Percentiles rank a stretch among this genome's conserved stretches.
These are phyloP conservation scores for Cotesia typhae DNA, from an alignment of 1,140 invertebrate species.

Conservation along the genomic window DNA sequence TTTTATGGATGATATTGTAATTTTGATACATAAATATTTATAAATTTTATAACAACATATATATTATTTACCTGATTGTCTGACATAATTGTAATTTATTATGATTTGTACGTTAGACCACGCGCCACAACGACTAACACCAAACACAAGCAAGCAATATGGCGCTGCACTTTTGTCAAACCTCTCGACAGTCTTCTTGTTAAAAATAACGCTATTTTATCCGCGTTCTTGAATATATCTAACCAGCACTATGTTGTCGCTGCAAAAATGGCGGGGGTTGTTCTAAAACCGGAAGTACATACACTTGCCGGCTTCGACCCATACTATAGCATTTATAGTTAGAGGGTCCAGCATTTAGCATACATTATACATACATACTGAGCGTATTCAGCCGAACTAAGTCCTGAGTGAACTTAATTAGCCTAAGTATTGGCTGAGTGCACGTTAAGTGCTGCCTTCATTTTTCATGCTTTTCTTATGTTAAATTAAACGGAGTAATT, in stretches of 20 bases:
- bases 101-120: constrained; percentile 55
- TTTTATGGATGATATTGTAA: background rate
- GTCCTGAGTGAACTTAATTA: too few relatives aligned
- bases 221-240: constrained; percentile 7
- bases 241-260: constrained; percentile 8
- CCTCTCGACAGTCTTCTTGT: background rate
- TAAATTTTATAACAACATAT: constrained; percentile 6
- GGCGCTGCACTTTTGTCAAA: constrained; percentile 63
- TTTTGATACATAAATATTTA: constrained; percentile 5
- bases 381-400: too few relatives aligned
- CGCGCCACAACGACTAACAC: constrained; percentile 62
- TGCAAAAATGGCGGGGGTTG: constrained; percentile 15
- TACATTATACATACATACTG: too few relatives aligned
- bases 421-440: too few relatives aligned
- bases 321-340: too few relatives aligned
- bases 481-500: too few relatives aligned
- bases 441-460: too few relatives aligned
- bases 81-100: constrained; percentile 60
- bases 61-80: constrained; percentile 62
- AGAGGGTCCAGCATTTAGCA: too few relatives aligned
- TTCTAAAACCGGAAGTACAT: background rate
- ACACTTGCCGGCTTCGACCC: too few relatives aligned
- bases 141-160: constrained; percentile 66
- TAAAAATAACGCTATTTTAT: constrained; percentile 26
- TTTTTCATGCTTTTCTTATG: too few relatives aligned